Percentiles rank a stretch among this genome's conserved stretches.
Conservation (phyloP, 2,113 vertebrate genomes). For the Oreamnos americanus region DNA sequence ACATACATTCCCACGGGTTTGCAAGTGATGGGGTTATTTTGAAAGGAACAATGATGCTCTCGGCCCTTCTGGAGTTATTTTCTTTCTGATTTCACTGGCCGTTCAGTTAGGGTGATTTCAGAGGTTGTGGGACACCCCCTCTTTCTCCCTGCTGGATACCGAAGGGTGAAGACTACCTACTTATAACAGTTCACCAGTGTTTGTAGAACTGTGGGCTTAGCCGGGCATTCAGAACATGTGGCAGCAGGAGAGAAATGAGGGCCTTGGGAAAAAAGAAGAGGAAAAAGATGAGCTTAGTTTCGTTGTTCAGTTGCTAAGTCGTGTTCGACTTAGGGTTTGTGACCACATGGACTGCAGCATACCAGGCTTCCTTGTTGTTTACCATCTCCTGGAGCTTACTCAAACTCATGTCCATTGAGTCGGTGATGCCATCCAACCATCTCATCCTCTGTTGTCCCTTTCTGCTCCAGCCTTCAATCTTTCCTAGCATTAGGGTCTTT, state of each 20-base stretch:
- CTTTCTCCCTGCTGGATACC: background rate
- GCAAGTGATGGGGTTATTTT: constrained; percentile 48
- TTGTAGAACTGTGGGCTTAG: background rate
- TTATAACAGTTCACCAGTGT: background rate
- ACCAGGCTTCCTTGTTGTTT: background rate
- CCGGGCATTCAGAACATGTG: background rate
- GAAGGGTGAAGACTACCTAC: background rate
- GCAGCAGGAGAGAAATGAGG: background rate
- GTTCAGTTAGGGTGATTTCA: constrained; percentile 30
- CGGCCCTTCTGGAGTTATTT: constrained; percentile 59
- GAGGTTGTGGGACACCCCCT: background rate
- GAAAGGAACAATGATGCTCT: constrained; percentile 59
- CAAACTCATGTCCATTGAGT: background rate
- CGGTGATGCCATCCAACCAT: background rate
- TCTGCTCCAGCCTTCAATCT: background rate
- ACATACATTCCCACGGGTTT: constrained; percentile 54
- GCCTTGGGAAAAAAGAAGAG: background rate
- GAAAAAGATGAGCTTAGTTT: background rate
- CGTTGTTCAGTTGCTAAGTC: background rate
- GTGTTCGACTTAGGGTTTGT: background rate
- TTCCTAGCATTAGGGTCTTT: background rate
- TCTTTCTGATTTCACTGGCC: constrained; percentile 34
- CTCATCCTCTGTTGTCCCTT: background rate
- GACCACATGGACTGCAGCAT: background rate
- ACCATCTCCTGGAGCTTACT: background rate